phyloP scores from a whole-genome alignment of 2,797 vertebrate genomes.

The Syngnathus acus region DNA sequence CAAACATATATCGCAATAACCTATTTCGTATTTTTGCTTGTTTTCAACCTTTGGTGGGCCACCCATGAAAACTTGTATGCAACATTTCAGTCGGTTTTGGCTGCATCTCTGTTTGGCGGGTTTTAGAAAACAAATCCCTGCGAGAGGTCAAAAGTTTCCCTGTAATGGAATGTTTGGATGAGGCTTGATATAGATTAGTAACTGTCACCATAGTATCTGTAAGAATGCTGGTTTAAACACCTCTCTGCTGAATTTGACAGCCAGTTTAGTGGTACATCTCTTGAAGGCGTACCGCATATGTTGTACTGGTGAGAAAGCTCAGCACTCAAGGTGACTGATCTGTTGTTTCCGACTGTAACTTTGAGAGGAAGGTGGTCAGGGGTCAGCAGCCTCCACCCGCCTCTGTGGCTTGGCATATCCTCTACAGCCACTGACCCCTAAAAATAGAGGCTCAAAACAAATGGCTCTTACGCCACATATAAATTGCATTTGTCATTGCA shows the following conservation, averaged over 20 bases:
- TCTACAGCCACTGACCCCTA: slow-evolving; percentile 36
- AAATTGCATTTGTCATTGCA: slow-evolving; percentile 9
- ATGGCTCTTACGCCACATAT: slow-evolving; percentile 17
- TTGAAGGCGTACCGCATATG: slow-evolving; percentile 18
- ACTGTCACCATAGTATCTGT: slow-evolving; percentile 22
- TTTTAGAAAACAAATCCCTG: slow-evolving; percentile 37
- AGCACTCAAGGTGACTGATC: slow-evolving; percentile 52
- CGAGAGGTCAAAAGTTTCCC: slow-evolving; percentile 34
- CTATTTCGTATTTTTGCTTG: no score
- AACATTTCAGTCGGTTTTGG: not conserved
- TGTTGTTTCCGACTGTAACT: slow-evolving; percentile 68
- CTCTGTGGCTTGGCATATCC: slow-evolving; percentile 57
- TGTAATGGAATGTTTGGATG: slow-evolving; percentile 39
- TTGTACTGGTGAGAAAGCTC: slow-evolving; percentile 37
- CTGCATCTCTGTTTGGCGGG: no score
- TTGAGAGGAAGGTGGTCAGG: slow-evolving; percentile 54
- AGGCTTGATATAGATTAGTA: slow-evolving; percentile 26
- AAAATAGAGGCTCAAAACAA: slow-evolving; percentile 53
- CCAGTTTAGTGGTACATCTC: slow-evolving; percentile 17
- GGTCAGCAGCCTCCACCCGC: slow-evolving; percentile 50
- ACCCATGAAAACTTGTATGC: not conserved
- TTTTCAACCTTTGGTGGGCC: not conserved
- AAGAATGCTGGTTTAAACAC: slow-evolving; percentile 31
- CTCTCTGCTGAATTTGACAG: slow-evolving; percentile 39
- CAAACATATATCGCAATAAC: no score